Evolutionary conservation across 2,797 vertebrate genomes (phyloP).

Genomic region (Karalla daura): DNA sequence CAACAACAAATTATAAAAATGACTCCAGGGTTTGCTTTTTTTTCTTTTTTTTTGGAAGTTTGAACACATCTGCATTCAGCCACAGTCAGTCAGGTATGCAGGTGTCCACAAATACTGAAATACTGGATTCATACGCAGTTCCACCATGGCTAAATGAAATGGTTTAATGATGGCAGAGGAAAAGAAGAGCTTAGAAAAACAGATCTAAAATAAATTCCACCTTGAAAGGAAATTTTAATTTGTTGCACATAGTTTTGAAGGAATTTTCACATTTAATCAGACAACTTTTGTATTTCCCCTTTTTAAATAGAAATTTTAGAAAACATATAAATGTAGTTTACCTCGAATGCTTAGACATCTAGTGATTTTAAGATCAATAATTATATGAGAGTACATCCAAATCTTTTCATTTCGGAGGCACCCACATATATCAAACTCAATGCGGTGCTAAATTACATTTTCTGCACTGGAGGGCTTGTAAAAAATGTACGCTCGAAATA

Average conservation of each 20-base stretch:
- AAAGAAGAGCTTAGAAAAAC: not conserved
- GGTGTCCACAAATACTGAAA: not conserved
- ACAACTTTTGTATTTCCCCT: too few relatives aligned
- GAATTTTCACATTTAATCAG: too few relatives aligned
- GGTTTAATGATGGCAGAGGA: not conserved
- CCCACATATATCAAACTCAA: conserved; percentile 12
- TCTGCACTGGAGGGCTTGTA: conserved; percentile 5
- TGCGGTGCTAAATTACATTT: conserved; percentile 15
- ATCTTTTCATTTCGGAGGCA: too few relatives aligned
- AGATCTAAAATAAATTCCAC: not conserved
- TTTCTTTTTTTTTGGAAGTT: not conserved
- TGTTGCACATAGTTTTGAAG: not conserved
- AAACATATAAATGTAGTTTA: too few relatives aligned
- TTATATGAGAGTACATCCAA: too few relatives aligned
- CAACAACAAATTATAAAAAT: not conserved
- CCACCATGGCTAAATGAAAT: not conserved
- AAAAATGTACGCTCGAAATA: conserved; percentile 26
- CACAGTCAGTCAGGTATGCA: not conserved
- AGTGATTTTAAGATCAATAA: too few relatives aligned
- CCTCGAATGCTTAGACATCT: too few relatives aligned
- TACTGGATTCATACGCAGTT: too few relatives aligned
- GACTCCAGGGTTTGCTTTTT: too few relatives aligned
- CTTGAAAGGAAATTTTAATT: not conserved
- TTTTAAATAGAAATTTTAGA: too few relatives aligned
- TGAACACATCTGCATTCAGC: conserved; percentile 9